A percentile compares a stretch with the other conserved stretches of the same genome.
Evolutionary conservation across 53 echinoderm and acorn worm species (phyloP).

Genomic region (Holothuria leucospilota): DNA sequence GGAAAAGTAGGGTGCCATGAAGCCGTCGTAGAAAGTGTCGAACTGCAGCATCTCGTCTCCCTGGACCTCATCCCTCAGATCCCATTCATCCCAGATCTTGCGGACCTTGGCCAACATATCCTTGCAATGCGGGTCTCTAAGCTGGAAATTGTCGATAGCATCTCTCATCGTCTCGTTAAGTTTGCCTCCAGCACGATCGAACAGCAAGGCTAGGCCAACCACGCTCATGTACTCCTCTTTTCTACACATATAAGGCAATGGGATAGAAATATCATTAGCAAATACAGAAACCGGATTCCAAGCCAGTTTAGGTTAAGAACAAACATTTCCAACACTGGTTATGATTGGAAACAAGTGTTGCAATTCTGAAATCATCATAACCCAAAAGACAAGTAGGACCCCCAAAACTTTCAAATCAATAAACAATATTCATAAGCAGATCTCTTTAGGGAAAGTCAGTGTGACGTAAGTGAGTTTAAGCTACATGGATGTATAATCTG

Average conservation of each 20-base stretch:
- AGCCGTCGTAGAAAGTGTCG: too few species aligned
- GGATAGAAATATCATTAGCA: neutral
- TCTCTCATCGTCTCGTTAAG: conserved; percentile 57
- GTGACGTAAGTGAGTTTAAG: neutral
- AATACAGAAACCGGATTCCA: neutral
- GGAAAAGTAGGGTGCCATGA: too few species aligned
- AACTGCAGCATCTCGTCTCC: conserved; percentile 14
- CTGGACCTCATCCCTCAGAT: conserved; percentile 31
- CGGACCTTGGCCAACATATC: conserved; percentile 54
- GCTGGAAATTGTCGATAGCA: conserved; percentile 41
- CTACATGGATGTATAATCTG: too few species aligned
- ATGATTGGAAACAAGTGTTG: neutral
- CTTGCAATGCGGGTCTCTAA: conserved; percentile 5
- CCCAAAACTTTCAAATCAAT: neutral
- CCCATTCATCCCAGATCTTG: conserved; percentile 52
- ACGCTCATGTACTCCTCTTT: conserved; percentile 74
- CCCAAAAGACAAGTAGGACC: too few species aligned
- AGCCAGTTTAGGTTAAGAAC: neutral
- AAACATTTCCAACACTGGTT: neutral
- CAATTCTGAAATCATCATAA: too few species aligned
- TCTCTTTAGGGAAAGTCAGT: neutral
- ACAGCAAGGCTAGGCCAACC: conserved; percentile 61
- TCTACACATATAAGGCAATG: neutral
- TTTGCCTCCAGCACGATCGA: conserved; percentile 67
- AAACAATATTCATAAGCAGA: neutral